Base-by-base conservation (phyloP, 2,113 vertebrate species). In the Vanacampus margaritifer region DNA sequence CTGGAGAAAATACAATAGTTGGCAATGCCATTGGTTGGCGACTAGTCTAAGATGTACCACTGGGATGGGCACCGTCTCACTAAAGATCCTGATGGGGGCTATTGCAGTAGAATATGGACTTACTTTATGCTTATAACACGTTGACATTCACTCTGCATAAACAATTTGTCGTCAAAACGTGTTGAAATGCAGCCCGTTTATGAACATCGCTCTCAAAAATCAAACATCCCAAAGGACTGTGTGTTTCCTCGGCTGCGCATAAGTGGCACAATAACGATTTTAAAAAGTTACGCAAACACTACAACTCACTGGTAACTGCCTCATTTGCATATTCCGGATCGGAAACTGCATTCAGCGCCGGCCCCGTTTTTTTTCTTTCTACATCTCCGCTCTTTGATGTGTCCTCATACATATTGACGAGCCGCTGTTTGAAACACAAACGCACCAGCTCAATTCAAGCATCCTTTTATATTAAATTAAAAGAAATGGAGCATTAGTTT, bases 391-490 rank as follows among this genome's bases (percentile, higher is more conserved):
- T 79, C 87, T 91, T 90, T 91, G 88, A 91, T 89, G 85, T 86
- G 23, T 63, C 26, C 86, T 90, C 86, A 91, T 90, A 67, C 87
- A 89, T 91, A 90, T 88, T 89, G 85, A 91, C 85, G 79, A 89
- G 70, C 60, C 65, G 51, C 74, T 5, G 68, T 57, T 57, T 57
- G 54, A 57, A 32, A 57, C 53, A 86, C 76, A 80, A 85, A 68
- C 68, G 74, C 46, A 53, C 68, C 64, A 76, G 69, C 81, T 88
- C 81, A 74, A 77, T 84, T 87, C 81, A 78, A 64, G 81, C 67
- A 63, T 74, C 63, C 66, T 72, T 62, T 62, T 62, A 43, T 43
- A 62, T 62, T 43, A 26, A 32, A 63, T 63, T 45, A 64, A 78
- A 66, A 51, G 74, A 72, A 70, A 51, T 64, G 73, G 50, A 46